Base-by-base conservation (phyloP, 92 coral and sea anemone species). In the Chrysogorgia sp. region DNA sequence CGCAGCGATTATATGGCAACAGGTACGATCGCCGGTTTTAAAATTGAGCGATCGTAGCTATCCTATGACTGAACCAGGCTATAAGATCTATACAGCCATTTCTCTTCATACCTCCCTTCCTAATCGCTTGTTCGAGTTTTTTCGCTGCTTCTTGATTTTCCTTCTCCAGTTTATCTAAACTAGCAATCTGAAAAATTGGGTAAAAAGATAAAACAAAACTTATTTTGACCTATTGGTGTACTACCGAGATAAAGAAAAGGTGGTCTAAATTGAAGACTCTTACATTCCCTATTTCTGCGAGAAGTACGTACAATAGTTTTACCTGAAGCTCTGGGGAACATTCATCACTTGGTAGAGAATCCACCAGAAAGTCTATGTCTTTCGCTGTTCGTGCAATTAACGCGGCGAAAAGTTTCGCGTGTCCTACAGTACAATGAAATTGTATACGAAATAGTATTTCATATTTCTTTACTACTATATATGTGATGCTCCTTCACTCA, bases 261-360 rank as follows among this genome's bases (percentile, higher is more conserved):
- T 13, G 15, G n/a, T n/a, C n/a, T n/a, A n/a, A n/a, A n/a, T n/a
- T n/a, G n/a, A n/a, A n/a, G n/a, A n/a, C n/a, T n/a, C n/a, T n/a
- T n/a, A 13, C 20, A 33, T 8, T 1, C 33, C 7, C 41, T 62
- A 20, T n/a, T n/a, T n/a, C n/a, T n/a, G n/a, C n/a, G n/a, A n/a
- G n/a, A 13, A 3, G 74, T 2, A 2, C 3, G 12, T 61, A 28
- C 35, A 13, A 24, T 2, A 25, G 2, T 20, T 45, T 40, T 80
- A 94, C 98, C 89, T 94, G 98, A 69, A 94, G 77, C 66, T 92
- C 96, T 58, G 90, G 84, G 0, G 98, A 94, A 40, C 98, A 94
- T 34, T 94, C 97, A 65, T 91, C 92, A 83, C 97, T 94, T 61
- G 98, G 98, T 10, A 94, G 76, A 17, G 98, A 91, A 64, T 89